Base-by-base conservation (phyloP, 2,113 vertebrate genomes). In the Paraplagusia blochii region DNA sequence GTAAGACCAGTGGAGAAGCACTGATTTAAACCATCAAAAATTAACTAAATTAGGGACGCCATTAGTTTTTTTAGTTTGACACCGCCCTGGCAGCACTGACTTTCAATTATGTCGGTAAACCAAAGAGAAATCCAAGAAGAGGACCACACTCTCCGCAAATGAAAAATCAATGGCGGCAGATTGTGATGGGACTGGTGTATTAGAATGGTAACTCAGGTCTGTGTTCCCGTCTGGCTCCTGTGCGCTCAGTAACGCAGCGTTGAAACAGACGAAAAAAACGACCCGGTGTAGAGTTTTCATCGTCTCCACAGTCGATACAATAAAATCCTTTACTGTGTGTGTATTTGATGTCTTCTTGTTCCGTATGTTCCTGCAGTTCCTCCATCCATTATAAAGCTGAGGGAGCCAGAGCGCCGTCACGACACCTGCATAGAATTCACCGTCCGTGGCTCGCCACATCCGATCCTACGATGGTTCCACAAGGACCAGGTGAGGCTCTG, bases 341-440 rank as follows among this genome's bases (percentile, higher is more conserved):
- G 13, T 1, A 4, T 39, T 15, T 53, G 1, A 17, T 39, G n/a
- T 53, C 11, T 14, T 51, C n/a, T 18, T 0, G 13, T 40, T 14
- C 44, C 9, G 36, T 11, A 69, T 14, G 5, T 53, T n/a, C 15
- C 29, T 42, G 33, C 77, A 98, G 95, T 93, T 86, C 93, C 94
- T 33, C 96, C 95, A 0, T 84, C 87, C 9, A 94, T 98, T 55
- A 63, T 94, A 53, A 92, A 84, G 38, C 90, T 97, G 62, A 91
- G 89, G 76, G 93, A 96, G 60, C 96, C 95, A 0, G 93, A 94
- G 50, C 88, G 91, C 4, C 91, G 92, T 15, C 90, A 97, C 81
- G 94, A 97, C 72, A 95, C 95, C 0, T 99, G 96, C 82, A 97
- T 99, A 16, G 90, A 94, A 38, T 98, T 99, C 47, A 93, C 90